phyloP scores from a whole-genome alignment of 1,140 invertebrate genomes.

The Euwallacea fornicatus region DNA sequence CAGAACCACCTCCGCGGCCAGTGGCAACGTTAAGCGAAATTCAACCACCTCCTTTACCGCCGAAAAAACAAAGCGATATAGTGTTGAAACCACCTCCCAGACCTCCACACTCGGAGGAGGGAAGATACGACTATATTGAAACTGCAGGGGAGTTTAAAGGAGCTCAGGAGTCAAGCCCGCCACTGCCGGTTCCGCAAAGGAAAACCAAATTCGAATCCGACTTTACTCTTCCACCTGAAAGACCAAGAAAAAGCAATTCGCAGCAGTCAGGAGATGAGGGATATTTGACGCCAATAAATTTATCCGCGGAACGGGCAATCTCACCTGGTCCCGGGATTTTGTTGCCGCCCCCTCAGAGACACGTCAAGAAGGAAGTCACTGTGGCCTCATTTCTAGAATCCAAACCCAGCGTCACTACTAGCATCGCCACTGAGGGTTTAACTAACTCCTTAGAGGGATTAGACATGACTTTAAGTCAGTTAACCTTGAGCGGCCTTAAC shows the following conservation, averaged over 20 bases:
- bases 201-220: constrained; percentile 59
- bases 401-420: constrained; percentile 39
- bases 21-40: constrained; percentile 58
- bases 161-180: constrained; percentile 56
- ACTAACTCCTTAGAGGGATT: constrained; percentile 55
- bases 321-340: constrained; percentile 31
- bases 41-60: constrained; percentile 80
- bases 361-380: constrained; percentile 45
- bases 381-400: constrained; percentile 42
- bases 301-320: constrained; percentile 42
- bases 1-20: constrained; percentile 71
- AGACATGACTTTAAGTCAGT: constrained; percentile 78
- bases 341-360: constrained; percentile 54
- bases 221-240: constrained; percentile 49
- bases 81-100: constrained; percentile 64
- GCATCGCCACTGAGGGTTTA: constrained; percentile 43
- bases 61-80: constrained; percentile 68
- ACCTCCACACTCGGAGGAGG: constrained; percentile 63
- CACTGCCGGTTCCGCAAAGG: constrained; percentile 64
- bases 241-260: constrained; percentile 53
- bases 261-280: constrained; percentile 56
- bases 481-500: constrained; percentile 77
- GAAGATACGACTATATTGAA: constrained; percentile 64
- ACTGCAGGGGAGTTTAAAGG: constrained; percentile 52
- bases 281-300: constrained; percentile 63